Conservation (phyloP, 2,797 vertebrate genomes). For the Channa striata region DNA sequence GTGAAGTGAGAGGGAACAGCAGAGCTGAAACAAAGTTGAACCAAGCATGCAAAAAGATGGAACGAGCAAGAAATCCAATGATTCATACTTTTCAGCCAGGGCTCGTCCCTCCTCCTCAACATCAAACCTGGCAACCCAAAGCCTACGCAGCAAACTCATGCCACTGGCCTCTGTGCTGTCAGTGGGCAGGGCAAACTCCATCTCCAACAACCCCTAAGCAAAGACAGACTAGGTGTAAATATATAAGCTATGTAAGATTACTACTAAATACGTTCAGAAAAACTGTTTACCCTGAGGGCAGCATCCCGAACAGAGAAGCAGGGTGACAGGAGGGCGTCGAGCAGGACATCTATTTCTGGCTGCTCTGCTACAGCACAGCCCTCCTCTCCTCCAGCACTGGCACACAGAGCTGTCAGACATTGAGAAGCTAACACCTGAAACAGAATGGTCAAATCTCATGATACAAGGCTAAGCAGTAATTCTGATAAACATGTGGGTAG, state of each 20-base stretch:
- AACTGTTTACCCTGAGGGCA: constrained; percentile 89
- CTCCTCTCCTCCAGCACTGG: constrained; percentile 90
- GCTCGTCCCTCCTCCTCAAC: constrained; percentile 91
- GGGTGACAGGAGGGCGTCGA: constrained; percentile 90
- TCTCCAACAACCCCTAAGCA: constrained; percentile 91
- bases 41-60: background rate
- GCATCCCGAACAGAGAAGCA: constrained; percentile 95
- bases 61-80: too few relatives aligned
- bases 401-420: constrained; percentile 89
- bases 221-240: background rate
- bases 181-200: constrained; percentile 94
- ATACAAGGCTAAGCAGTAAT: background rate
- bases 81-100: constrained; percentile 90
- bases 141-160: constrained; percentile 90
- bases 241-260: background rate
- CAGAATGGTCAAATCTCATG: constrained; percentile 2
- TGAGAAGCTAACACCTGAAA: constrained; percentile 92
- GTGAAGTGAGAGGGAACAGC: background rate
- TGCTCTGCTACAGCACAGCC: constrained; percentile 95
- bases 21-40: background rate
- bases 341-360: constrained; percentile 93
- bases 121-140: constrained; percentile 97
- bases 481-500: background rate
- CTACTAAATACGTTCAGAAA: too few relatives aligned
- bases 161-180: constrained; percentile 91